A percentile compares a stretch with the other conserved stretches of the same genome.
Evolutionary conservation across 2,113 vertebrate species (phyloP).

Genomic region (Eptesicus fuscus): DNA sequence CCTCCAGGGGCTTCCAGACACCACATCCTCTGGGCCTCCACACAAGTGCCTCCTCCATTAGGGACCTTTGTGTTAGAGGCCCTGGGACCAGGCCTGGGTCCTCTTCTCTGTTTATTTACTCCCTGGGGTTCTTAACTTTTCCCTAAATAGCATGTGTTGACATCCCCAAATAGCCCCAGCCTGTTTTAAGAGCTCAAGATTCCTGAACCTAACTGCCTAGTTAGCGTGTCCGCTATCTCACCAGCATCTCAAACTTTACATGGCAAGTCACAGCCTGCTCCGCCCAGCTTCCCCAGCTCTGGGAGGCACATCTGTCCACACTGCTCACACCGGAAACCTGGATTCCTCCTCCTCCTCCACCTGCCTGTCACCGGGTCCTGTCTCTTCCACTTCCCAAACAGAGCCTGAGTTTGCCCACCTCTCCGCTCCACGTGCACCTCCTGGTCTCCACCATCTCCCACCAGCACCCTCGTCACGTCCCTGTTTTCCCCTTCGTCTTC

Average conservation of each 20-base stretch:
- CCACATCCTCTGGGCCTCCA: background rate
- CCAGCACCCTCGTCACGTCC: background rate
- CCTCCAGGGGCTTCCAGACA: background rate
- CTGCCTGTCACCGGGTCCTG: background rate
- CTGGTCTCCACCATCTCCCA: background rate
- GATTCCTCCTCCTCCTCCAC: background rate
- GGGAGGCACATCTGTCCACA: background rate
- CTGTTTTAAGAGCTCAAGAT: background rate
- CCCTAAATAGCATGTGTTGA: background rate
- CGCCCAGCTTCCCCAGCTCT: background rate
- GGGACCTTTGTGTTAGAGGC: background rate
- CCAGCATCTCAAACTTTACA: background rate
- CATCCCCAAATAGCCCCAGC: background rate
- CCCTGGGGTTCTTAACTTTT: background rate
- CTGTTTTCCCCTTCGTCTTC: background rate
- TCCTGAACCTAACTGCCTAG: background rate
- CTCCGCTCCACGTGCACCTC: background rate
- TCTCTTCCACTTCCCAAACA: background rate
- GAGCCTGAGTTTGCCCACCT: background rate
- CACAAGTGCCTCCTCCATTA: background rate
- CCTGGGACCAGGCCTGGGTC: background rate
- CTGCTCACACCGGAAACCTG: background rate
- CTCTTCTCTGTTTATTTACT: background rate
- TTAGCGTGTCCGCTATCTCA: background rate
- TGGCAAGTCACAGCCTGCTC: background rate